Base-by-base conservation (phyloP, 2,888 invertebrate genomes). In the Boloria selene region DNA sequence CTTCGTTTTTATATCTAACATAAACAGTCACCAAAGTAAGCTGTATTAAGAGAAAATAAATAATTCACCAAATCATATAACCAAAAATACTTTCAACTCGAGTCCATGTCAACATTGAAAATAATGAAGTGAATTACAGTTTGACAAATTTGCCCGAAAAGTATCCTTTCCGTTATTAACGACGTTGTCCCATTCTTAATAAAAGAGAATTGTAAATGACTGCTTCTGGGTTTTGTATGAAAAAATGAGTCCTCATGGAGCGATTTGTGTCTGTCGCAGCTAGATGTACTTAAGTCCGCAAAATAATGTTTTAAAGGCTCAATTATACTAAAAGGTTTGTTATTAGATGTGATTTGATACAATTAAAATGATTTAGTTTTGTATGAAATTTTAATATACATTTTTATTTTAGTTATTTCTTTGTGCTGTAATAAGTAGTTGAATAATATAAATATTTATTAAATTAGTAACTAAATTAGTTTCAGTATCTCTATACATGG, bases 141-240 rank as follows among this genome's bases (percentile, higher is more conserved):
- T 74, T 64, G 73, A 73, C 75, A 79, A 81, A 82, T 81, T 79
- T 81, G 80, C 79, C 74, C 73, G 75, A 75, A 78, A 77, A 71
- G 79, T 76, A 79, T 77, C 77, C 73, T 75, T 80, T 74, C 70
- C 73, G 78, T 81, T 84, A 85, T 84, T 82, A 85, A 86, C 84
- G 80, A 76, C 66, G 56, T 44, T 63, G 70, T 74, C 77, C 77
- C 77, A 76, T 69, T 75, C 77, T 82, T 83, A 79, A 79, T 83
- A 83, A 82, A 83, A 79, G 76, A 76, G 80, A 78, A 79, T 80
- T 79, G 77, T 79, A 78, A 82, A 83, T 78, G 75, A 79, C 76
- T 77, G 76, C 74, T 80, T 78, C 75, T 76, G 74, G 76, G 78
- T 71, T 74, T 71, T 63, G 65, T 70, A 73, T 73, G 72, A 75